A percentile compares a stretch with the other conserved stretches of the same genome.
phyloP scores from a whole-genome alignment of 2,888 invertebrate genomes.

The Limenitis camilla region DNA sequence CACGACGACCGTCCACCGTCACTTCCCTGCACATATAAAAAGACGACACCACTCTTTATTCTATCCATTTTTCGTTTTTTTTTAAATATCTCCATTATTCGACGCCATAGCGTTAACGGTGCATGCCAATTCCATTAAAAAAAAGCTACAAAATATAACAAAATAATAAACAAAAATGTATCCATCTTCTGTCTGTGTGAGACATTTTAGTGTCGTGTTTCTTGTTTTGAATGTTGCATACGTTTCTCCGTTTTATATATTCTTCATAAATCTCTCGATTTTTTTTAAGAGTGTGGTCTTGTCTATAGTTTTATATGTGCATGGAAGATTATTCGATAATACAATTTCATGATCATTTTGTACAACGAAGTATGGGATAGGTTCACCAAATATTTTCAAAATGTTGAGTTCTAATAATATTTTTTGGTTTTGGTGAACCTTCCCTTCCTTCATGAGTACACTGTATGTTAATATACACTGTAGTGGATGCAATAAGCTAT shows the following conservation, averaged over 20 bases:
- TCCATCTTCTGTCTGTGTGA: conserved; percentile 31
- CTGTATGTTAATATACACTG: conserved; percentile 47
- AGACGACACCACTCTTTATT: conserved; percentile 72
- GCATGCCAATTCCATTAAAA: conserved; percentile 64
- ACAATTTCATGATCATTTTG: conserved; percentile 39
- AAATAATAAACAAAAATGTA: conserved; percentile 39
- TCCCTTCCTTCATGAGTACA: conserved; percentile 26
- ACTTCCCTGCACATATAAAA: conserved; percentile 73
- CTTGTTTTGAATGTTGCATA: conserved; percentile 12
- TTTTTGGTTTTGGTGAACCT: conserved; percentile 10
- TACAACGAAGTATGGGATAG: conserved; percentile 41
- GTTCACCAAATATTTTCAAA: conserved; percentile 27
- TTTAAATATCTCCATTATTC: conserved; percentile 34
- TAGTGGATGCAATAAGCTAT: conserved; percentile 44
- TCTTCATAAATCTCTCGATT: conserved; percentile 29
- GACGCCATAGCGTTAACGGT: conserved; percentile 58
- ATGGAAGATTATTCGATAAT: conserved; percentile 59
- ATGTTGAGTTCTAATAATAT: neutral
- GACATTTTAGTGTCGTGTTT: conserved; percentile 13
- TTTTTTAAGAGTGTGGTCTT: conserved; percentile 64
- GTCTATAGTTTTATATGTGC: conserved; percentile 73
- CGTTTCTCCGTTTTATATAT: conserved; percentile 24
- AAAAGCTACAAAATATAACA: conserved; percentile 55
- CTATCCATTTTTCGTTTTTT: conserved; percentile 34
- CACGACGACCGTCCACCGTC: conserved; percentile 37